A percentile compares a stretch with the other conserved stretches of the same genome.
Conservation (phyloP, 2,888 invertebrate species). For the Odontothrips loti region DNA sequence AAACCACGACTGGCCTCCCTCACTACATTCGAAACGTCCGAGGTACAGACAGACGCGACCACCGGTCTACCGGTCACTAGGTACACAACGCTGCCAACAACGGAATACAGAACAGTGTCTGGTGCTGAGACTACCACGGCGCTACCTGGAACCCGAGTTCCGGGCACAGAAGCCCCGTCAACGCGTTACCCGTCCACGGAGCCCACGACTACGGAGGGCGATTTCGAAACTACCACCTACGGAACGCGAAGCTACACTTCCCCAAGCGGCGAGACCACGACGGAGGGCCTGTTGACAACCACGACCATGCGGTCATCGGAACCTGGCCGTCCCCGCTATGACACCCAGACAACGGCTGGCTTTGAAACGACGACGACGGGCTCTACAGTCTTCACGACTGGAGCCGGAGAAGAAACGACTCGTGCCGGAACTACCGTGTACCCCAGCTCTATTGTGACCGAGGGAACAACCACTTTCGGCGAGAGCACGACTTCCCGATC, state of each 20-base stretch:
- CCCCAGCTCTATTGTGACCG: not conserved
- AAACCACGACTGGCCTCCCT: too few species aligned
- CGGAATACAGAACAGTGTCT: too few species aligned
- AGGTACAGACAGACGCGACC: too few species aligned
- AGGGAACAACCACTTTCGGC: not conserved
- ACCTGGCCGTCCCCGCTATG: not conserved
- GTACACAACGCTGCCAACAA: too few species aligned
- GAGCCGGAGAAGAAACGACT: not conserved
- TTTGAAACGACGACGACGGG: not conserved
- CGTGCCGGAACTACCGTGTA: not conserved
- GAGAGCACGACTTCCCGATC: not conserved
- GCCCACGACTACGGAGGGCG: not conserved
- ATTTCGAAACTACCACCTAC: not conserved
- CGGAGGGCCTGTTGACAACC: not conserved
- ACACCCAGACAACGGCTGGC: not conserved
- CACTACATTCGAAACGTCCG: too few species aligned
- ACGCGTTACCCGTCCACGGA: not conserved
- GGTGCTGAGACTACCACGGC: too few species aligned
- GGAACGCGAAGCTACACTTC: not conserved
- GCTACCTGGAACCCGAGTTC: not conserved
- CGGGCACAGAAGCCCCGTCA: not conserved
- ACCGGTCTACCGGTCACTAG: too few species aligned
- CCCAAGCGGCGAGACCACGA: not conserved
- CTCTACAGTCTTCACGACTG: not conserved
- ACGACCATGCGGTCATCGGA: not conserved